Percentiles rank a stretch among this genome's conserved stretches.
Evolutionary conservation across 2,113 vertebrate species (phyloP).

Genomic region (Capreolus pygargus): DNA sequence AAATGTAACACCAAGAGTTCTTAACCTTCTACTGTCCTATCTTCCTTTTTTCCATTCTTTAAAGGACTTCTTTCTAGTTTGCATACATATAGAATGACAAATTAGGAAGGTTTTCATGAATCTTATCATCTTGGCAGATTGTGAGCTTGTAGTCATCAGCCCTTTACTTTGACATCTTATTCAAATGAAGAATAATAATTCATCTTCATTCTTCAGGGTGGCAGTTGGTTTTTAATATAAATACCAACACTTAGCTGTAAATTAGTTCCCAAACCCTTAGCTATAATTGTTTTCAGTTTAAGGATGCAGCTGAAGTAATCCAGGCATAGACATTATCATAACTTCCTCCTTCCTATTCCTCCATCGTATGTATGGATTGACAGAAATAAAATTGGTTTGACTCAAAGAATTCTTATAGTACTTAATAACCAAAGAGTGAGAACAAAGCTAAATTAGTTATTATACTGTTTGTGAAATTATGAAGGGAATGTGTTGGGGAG

Average conservation of each 20-base stretch:
- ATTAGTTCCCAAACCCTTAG: neutral
- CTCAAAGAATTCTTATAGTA: neutral
- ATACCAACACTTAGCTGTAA: neutral
- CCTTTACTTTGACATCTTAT: neutral
- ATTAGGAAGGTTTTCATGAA: neutral
- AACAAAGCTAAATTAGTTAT: neutral
- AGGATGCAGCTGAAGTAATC: neutral
- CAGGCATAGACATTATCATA: neutral
- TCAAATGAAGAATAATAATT: slow-evolving; percentile 1
- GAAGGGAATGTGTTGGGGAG: neutral
- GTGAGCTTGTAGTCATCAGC: neutral
- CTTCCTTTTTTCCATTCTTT: neutral
- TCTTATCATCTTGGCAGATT: neutral
- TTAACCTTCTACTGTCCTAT: neutral
- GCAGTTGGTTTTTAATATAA: neutral
- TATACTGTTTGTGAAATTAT: slow-evolving; percentile 21
- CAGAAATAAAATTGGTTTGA: neutral
- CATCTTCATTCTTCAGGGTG: neutral
- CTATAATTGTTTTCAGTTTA: neutral
- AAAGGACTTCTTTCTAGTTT: neutral
- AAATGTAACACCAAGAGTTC: neutral
- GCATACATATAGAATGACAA: neutral
- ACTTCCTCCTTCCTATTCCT: neutral
- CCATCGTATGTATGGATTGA: neutral
- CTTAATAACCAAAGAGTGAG: neutral